Conservation (phyloP, 2,113 vertebrate species). For the Pterocles burchelli region DNA sequence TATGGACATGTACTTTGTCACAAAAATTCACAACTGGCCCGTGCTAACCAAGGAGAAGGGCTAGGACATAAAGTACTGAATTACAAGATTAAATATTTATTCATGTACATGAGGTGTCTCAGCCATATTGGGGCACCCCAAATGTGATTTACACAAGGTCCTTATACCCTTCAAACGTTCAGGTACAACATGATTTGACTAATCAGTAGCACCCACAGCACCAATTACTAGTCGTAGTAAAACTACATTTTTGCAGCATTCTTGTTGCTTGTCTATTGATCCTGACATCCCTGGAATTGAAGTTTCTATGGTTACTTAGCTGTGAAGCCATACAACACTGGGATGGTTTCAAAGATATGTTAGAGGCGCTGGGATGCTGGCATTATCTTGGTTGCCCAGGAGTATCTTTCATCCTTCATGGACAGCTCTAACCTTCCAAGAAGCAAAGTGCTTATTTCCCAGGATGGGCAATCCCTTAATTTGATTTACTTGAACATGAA, state of each 20-base stretch:
- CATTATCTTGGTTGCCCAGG: background rate
- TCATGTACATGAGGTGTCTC: background rate
- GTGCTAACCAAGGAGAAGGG: background rate
- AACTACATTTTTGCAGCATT: background rate
- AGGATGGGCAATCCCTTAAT: background rate
- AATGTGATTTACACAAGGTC: background rate
- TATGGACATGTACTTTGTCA: background rate
- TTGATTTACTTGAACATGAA: background rate
- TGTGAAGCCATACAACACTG: background rate
- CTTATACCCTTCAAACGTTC: background rate
- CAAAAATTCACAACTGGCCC: accelerated
- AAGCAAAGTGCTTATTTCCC: background rate
- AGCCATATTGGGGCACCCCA: background rate
- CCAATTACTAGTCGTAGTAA: background rate
- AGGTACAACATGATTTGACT: background rate
- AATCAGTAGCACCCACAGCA: background rate
- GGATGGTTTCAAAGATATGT: background rate
- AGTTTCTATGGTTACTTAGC: background rate
- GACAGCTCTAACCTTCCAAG: background rate
- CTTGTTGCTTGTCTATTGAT: accelerated
- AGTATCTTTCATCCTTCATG: background rate
- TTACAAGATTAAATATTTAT: background rate
- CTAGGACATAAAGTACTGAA: background rate
- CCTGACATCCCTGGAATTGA: background rate
- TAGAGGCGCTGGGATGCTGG: background rate